Percentiles rank a stretch among this genome's conserved stretches.
These are phyloP conservation scores for Polyodon spathula DNA, from an alignment of 2,113 vertebrate species.

Conservation along the genomic window DNA sequence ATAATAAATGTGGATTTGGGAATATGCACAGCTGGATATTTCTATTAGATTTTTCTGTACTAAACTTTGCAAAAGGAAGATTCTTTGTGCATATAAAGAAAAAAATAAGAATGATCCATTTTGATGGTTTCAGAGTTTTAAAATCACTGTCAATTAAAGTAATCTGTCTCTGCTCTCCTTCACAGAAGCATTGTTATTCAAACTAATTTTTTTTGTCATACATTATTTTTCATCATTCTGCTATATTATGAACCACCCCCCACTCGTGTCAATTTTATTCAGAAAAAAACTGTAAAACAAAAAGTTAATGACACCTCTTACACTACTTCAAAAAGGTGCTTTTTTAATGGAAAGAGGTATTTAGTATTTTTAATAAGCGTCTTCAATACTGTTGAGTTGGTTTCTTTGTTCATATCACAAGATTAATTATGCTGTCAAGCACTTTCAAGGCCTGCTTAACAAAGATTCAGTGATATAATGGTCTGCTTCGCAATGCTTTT, in stretches of 20 bases:
- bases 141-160: constrained; percentile 58
- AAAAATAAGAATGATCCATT: constrained; percentile 17
- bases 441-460: constrained; percentile 99
- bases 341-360: constrained; percentile 75
- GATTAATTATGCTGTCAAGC: constrained; percentile 99
- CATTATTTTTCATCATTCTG: constrained; percentile 67
- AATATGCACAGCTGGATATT: too few species aligned
- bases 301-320: constrained; percentile 72
- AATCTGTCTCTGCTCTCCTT: constrained; percentile 45
- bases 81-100: not conserved
- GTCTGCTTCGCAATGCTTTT: constrained; percentile 78
- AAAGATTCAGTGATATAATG: constrained; percentile 99
- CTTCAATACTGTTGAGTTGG: constrained; percentile 99
- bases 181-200: constrained; percentile 36
- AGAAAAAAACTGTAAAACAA: constrained; percentile 58
- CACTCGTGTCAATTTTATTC: constrained; percentile 64
- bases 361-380: constrained; percentile 99
- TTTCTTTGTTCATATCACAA: constrained; percentile 99
- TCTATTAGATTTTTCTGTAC: too few species aligned
- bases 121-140: constrained; percentile 10
- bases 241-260: constrained; percentile 39
- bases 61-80: not conserved
- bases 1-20: too few species aligned
- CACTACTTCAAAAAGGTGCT: constrained; percentile 69
- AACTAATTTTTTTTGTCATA: constrained; percentile 64